phyloP scores from a whole-genome alignment of 37 sponge, comb jelly and placozoan species.

The Amphimedon queenslandica region DNA sequence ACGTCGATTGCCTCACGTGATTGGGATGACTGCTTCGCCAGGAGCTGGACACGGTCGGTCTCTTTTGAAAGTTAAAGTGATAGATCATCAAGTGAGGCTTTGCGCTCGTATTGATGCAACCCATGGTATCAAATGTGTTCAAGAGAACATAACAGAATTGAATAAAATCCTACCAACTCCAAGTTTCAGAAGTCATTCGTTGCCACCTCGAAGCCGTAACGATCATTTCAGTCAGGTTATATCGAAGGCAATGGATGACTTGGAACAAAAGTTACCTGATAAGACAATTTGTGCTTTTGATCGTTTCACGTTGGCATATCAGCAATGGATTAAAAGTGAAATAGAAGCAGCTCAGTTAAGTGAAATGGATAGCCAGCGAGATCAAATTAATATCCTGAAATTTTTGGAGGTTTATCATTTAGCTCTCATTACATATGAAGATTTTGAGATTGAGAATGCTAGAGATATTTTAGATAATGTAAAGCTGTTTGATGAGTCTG shows the following conservation, averaged over 20 bases:
- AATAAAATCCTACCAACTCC: conserved; percentile 11
- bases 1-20: conserved; percentile 31
- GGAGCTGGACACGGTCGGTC: conserved; percentile 52
- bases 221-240: conserved; percentile 17
- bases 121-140: conserved; percentile 40
- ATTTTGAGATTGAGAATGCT: conserved; percentile 42
- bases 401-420: conserved; percentile 16
- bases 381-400: conserved; percentile 13
- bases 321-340: conserved; percentile 18
- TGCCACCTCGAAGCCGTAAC: conserved; percentile 5
- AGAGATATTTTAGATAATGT: conserved; percentile 18
- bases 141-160: conserved; percentile 20
- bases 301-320: conserved; percentile 1
- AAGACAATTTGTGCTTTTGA: not conserved
- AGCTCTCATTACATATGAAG: conserved; percentile 38
- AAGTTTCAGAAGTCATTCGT: not conserved
- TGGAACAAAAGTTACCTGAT: not conserved
- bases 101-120: conserved; percentile 66
- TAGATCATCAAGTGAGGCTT: conserved; percentile 38
- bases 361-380: conserved; percentile 3
- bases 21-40: conserved; percentile 75
- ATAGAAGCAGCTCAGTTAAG: conserved; percentile 16
- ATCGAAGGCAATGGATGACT: conserved; percentile 5
- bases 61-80: not conserved
- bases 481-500: not conserved